Evolutionary conservation across 2,797 vertebrate species (phyloP), one percentile per base, ranked within the genome.

Genomic region (Octomys mimax): DNA sequence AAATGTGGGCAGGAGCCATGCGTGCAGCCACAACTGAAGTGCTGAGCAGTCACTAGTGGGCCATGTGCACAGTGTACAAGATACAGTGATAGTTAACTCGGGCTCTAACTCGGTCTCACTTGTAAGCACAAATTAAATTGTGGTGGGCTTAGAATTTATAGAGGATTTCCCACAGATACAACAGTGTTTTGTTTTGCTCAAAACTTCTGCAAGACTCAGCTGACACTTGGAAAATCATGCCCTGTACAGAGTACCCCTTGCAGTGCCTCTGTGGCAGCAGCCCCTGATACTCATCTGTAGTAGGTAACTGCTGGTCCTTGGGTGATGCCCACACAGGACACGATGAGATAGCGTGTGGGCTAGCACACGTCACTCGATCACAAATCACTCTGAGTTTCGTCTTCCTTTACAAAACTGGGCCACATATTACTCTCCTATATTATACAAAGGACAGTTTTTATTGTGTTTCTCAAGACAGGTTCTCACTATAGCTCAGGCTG

Each of bases 311-410:
- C 28, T 7, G 0, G 75, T 18, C 52, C 36, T 26, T 21, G 0
- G 36, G 75, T 39, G 68, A n/a, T 0, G 7, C 33, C 42, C 57
- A 54, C 54, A 52, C 36, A 54, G 18, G 68, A 42, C 10, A 42
- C 3, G n/a, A 19, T 31, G 22, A 95, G 75, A n/a, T 12, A 21
- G 26, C 4, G 8, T 26, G 78, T 7, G n/a, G 18, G 68, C 22
- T 79, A 13, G 24, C 46, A 83, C 22, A 59, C 36, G 1, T 26
- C 5, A 33, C 64, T 87, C 61, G 54, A 59, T 22, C 19, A 68
- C 11, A 49, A 92, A 57, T 61, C 33, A 68, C 75, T 94, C 49
- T 52, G 12, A 42, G 11, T 95, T 95, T 96, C 86, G 84, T 66
- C 14, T 73, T 73, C 39, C 66, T 97, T 62, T 87, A 94, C n/a